These are phyloP conservation scores for Dipodomys merriami DNA, from an alignment of 2,113 vertebrate genomes.

Conservation along the genomic window DNA sequence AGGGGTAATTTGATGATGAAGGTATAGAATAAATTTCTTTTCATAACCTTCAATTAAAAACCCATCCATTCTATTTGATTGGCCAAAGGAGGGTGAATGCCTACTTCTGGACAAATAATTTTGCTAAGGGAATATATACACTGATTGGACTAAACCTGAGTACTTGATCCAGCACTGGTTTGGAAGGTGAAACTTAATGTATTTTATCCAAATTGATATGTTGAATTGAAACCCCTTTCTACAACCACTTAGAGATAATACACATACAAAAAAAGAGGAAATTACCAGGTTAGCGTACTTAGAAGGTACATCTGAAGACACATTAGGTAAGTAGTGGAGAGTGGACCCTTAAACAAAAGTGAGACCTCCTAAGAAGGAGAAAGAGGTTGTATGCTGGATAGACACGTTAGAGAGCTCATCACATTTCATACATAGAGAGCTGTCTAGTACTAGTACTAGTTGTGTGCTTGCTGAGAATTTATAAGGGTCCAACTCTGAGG, in stretches of 20 bases:
- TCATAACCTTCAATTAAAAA: background rate
- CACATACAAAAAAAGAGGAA: background rate
- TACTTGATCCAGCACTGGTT: background rate
- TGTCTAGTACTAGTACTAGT: background rate
- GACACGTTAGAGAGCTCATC: background rate
- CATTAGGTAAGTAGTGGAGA: background rate
- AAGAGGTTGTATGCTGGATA: background rate
- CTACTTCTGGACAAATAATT: background rate
- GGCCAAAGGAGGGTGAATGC: background rate
- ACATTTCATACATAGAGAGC: background rate
- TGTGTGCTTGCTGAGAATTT: background rate
- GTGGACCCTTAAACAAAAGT: background rate
- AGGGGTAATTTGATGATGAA: background rate
- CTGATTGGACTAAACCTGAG: background rate
- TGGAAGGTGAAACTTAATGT: too few species aligned
- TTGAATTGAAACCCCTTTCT: too few species aligned
- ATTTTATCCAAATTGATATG: too few species aligned
- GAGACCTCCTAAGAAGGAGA: background rate
- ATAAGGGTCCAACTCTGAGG: background rate
- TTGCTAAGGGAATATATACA: background rate
- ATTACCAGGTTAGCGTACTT: background rate
- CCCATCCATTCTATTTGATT: background rate
- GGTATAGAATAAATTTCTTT: background rate
- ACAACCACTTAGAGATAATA: too few species aligned
- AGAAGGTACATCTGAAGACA: background rate